phyloP scores from a whole-genome alignment of 2,797 vertebrate species.

The Alcedo quadribrachys region DNA sequence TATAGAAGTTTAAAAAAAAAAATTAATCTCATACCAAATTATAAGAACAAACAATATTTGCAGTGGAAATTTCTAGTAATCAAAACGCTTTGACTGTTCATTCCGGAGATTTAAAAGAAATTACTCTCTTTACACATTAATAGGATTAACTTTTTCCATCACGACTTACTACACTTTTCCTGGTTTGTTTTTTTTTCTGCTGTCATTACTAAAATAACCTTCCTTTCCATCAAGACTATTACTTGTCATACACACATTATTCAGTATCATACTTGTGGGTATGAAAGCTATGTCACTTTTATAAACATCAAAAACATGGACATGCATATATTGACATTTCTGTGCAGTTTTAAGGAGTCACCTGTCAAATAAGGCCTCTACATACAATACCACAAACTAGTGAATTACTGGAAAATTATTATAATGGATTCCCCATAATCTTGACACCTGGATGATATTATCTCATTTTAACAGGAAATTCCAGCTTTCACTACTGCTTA shows the following conservation, averaged over 20 bases:
- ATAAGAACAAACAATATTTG: conserved; percentile 53
- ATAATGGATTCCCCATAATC: conserved; percentile 50
- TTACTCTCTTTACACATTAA: conserved; percentile 25
- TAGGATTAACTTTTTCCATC: conserved; percentile 33
- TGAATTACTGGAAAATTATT: conserved; percentile 55
- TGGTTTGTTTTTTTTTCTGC: conserved; percentile 42
- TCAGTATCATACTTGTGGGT: conserved; percentile 46
- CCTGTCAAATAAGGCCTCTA: conserved; percentile 70
- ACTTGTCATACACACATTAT: conserved; percentile 57
- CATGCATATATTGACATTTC: conserved; percentile 66
- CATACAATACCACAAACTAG: conserved; percentile 62
- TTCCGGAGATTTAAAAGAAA: conserved; percentile 46
- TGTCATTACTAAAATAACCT: conserved; percentile 60
- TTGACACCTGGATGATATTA: background rate
- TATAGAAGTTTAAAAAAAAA: conserved; percentile 63
- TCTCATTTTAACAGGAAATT: conserved; percentile 42
- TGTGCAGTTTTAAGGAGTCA: conserved; percentile 68
- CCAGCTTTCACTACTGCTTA: conserved; percentile 41
- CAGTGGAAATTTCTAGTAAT: conserved; percentile 57
- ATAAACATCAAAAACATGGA: conserved; percentile 71
- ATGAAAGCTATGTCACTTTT: conserved; percentile 66
- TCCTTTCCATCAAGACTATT: conserved; percentile 59
- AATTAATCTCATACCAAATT: conserved; percentile 57
- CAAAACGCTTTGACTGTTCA: conserved; percentile 50
- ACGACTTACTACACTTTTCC: conserved; percentile 55